Evolutionary conservation across 2,888 invertebrate genomes (phyloP), one percentile per base, ranked within the genome.

Genomic region (Patella pellucida): DNA sequence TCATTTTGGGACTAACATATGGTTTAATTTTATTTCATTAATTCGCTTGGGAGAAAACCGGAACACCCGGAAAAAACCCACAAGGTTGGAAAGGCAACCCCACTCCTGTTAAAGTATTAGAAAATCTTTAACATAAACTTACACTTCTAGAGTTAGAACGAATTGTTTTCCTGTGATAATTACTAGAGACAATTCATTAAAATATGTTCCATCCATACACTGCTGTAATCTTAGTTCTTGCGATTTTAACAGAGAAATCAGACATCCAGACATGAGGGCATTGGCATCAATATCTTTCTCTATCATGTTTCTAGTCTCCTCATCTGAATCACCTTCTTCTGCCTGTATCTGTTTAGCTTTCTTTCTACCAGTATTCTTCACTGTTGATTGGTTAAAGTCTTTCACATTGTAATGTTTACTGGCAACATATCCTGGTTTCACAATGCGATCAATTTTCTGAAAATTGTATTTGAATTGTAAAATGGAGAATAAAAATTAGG

Each of bases 351-450:
- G 19, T 23, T 62, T 62, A 62, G 12, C 23, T 62, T 62, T 62
- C 19, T 62, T 62, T 62, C 9, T 12, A 23, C 62, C 19, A 3
- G 23, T 23, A 23, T 75, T 71, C 51, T 75, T 74, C 41, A 79
- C 71, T 19, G 72, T 75, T 15, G 77, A 71, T 62, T 72, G 56
- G 41, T 81, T 78, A 31, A 77, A 76, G 19, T 78, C 77, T 16
- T 69, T 56, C 31, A 77, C 78, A 14, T 71, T 52, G 19, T 62
- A 77, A 16, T 56, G 15, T 31, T 74, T 79, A 19, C 72, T 75
- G 15, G 75, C 75, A 5, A 81, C 75, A 74, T 82, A 83, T 23
- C 78, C 76, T 69, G 85, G 85, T 52, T 81, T 80, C 54, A 85
- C 62, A 16, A 52, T 68, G 14, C 82, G 77, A 15, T 79, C 83